A percentile compares a stretch with the other conserved stretches of the same genome.
phyloP scores from a whole-genome alignment of 2,113 vertebrate genomes.

The Acrocephalus arundinaceus region DNA sequence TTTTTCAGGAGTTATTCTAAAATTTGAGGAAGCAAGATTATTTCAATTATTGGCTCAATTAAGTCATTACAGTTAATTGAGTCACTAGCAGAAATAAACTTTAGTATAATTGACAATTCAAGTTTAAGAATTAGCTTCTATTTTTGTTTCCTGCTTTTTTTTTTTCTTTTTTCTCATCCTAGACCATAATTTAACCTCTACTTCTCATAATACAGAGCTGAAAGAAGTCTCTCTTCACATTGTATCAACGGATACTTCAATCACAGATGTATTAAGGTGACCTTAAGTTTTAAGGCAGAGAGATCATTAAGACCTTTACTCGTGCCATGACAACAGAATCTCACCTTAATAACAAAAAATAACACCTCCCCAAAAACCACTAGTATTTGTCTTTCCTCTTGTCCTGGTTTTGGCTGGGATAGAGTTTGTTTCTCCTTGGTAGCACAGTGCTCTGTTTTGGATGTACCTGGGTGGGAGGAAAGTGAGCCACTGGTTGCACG shows the following conservation, averaged over 20 bases:
- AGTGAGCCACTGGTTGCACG: neutral
- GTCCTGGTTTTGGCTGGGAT: neutral
- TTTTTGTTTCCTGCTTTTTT: slow-evolving; percentile 9
- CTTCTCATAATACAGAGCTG: neutral
- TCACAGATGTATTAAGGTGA: neutral
- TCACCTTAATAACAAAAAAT: neutral
- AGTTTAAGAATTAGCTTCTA: slow-evolving; percentile 41
- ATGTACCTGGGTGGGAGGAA: neutral
- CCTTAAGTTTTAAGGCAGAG: neutral
- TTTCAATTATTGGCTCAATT: slow-evolving; percentile 55
- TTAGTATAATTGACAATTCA: slow-evolving; percentile 22
- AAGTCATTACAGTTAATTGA: slow-evolving; percentile 60
- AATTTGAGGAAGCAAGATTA: slow-evolving; percentile 40
- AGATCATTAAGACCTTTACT: neutral
- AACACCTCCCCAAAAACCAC: neutral
- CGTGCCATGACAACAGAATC: neutral
- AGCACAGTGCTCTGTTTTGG: neutral
- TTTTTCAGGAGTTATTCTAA: slow-evolving; percentile 33
- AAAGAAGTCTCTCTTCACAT: neutral
- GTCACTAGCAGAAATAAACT: slow-evolving; percentile 51
- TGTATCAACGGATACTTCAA: neutral
- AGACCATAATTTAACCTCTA: slow-evolving; percentile 19
- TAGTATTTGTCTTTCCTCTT: neutral
- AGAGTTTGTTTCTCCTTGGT: neutral
- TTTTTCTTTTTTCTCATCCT: neutral